Percentiles rank a stretch among this genome's conserved stretches.
Conservation (phyloP, 1,140 invertebrate species). For the Neotoxoptera formosana region DNA sequence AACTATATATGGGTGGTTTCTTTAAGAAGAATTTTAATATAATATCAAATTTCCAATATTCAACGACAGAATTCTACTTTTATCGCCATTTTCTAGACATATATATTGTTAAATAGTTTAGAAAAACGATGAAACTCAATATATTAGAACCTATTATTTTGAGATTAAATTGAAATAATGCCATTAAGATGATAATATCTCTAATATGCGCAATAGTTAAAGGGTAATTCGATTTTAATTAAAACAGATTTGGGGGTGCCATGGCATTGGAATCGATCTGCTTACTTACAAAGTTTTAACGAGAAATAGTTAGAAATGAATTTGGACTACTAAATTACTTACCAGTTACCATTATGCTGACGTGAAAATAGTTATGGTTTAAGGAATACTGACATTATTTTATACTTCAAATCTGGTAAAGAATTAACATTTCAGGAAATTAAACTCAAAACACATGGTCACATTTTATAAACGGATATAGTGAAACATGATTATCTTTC, state of each 20-base stretch:
- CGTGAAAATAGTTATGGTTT: background rate
- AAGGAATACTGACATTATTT: background rate
- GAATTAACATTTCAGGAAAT: background rate
- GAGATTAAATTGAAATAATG: conserved; percentile 16
- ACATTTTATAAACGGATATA: background rate
- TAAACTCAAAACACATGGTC: background rate
- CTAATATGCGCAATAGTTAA: background rate
- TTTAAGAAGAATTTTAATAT: background rate
- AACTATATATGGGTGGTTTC: background rate
- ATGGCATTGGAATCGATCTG: background rate
- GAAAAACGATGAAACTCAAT: background rate
- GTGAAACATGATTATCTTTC: background rate
- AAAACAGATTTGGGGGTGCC: background rate
- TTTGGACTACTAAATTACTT: background rate
- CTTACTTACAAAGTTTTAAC: background rate
- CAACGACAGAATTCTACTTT: background rate
- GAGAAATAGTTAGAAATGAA: background rate
- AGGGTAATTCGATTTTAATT: conserved; percentile 17
- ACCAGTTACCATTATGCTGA: background rate
- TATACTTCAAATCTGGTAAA: background rate
- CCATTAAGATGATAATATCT: background rate
- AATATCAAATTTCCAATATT: conserved; percentile 21
- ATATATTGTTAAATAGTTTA: background rate
- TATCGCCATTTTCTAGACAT: background rate
- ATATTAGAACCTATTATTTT: conserved; percentile 12